These are phyloP conservation scores for Nephrotoma flavescens DNA, from an alignment of 2,888 invertebrate species.

Conservation along the genomic window DNA sequence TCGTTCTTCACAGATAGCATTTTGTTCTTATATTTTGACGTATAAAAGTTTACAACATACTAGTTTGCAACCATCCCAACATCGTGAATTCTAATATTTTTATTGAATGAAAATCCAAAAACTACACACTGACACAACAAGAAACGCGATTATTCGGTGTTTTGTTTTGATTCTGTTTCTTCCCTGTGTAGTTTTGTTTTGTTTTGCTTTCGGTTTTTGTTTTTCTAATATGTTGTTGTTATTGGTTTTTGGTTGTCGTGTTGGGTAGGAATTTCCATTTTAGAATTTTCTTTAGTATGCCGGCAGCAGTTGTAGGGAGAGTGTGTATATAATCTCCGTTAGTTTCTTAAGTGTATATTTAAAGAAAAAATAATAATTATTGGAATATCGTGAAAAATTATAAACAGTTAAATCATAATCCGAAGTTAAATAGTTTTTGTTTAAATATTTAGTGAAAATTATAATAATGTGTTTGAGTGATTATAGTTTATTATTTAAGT, in stretches of 20 bases:
- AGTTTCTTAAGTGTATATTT: not conserved
- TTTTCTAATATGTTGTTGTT: not conserved
- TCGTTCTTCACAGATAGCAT: too few relatives aligned
- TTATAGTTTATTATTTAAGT: not conserved
- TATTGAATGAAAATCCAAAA: not conserved
- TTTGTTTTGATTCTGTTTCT: conserved; percentile 1
- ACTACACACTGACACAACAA: not conserved
- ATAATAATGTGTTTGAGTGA: not conserved
- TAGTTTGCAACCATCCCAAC: not conserved
- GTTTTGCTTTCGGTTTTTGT: not conserved
- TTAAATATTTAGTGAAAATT: not conserved
- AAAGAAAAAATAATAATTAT: not conserved
- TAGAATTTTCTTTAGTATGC: not conserved
- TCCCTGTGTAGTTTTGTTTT: not conserved
- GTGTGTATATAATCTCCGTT: not conserved
- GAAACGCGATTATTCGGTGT: not conserved
- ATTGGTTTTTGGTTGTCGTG: not conserved
- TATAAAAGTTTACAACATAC: not conserved
- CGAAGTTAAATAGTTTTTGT: not conserved
- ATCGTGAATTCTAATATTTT: not conserved
- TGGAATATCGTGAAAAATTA: not conserved
- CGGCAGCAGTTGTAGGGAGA: not conserved
- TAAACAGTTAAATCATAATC: not conserved
- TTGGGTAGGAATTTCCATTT: not conserved
- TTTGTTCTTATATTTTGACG: not conserved